Evolutionary conservation across 64 coral and sea anemone species (phyloP), one percentile per base, ranked within the genome.

Genomic region (Catalaphyllia jardinei): DNA sequence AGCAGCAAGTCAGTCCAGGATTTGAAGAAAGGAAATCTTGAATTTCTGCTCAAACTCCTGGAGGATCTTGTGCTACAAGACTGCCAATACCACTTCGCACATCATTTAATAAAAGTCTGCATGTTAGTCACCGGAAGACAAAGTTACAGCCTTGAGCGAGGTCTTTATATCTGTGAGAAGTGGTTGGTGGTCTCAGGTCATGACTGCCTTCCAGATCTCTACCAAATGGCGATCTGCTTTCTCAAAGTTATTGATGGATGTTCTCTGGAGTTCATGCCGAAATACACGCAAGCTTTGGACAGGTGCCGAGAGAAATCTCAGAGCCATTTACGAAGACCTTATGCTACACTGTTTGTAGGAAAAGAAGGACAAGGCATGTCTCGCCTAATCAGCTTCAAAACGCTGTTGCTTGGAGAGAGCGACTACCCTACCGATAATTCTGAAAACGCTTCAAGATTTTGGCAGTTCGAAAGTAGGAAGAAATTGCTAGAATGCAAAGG

Each of bases 331-430:
- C 81, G 84, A 67, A 86, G 86, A 20, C 18, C 50, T 10, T 62
- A 88, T 27, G 51, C 92, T 1, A 94, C 89, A 19, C 84, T 91
- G 30, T 98, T 63, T 61, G 72, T 98, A 60, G 62, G 74, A 1
- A 98, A 94, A n/a, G 88, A 87, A 74, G 95, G 89, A 27, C 25
- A 88, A 22, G 92, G 92, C 0, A 98, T 98, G 95, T 86, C 91
- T 86, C 92, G 89, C 29, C 74, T 98, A 22, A 52, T 94, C 0
- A 98, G 77, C 1, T 79, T 67, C 10, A 87, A 79, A 10, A 49
- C 73, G 2, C 79, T 98, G 42, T 86, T 92, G 17, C 84, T 63
- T 71, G 95, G 77, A 0, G 85, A 86, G 33, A 88, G 78, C 8
- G 85, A 88, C 24, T 98, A 89, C 62, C 61, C 30, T 0, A 8